Evolutionary conservation across 1,140 invertebrate genomes (phyloP), one percentile per base, ranked within the genome.

Genomic region (Drosophila hydei): DNA sequence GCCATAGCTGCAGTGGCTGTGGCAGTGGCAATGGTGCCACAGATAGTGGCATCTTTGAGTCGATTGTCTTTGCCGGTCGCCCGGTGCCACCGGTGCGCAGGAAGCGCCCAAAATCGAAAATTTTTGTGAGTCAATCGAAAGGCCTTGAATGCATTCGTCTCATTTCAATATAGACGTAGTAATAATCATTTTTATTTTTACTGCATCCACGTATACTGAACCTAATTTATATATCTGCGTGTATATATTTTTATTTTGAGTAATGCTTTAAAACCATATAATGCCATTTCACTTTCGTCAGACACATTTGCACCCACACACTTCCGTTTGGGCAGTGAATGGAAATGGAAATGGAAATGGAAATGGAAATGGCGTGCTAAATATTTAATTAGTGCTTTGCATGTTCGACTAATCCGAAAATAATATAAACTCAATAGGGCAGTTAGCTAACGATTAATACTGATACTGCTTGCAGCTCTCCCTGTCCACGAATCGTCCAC

Each of bases 401-500:
- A 73, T 84, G 60, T 27, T 43, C 64, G 52, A 76, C 79, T 88
- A 77, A 78, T 70, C 63, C 38, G 19, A 27, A 12, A 56, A 18
- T 63, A 38, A 12, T 8, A 5, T 25, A 25, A 4, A 14, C 12
- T 4, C 11, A 36, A 33, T 36, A 7, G 5, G 6, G 30, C 33
- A 38, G 27, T 23, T 56, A 4, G 36, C 42, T 75, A 83, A 88
- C 72, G 43, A 4, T 43, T 21, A 18, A 2, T 3, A 25, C 3
- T 33, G 38, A 23, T n/a, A 33, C 27, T 48, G 42, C 9, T 88
- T 89, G 14, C 75, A 92, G 91, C 73, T 92, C 56, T 91, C 88
- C 45, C 79, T 91, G 6, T 87, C 92, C 12, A 92, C 92, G 25
- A 93, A 93, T 88, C 92, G 94, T 42, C 93, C 94, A 21, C 91